Base-by-base conservation (phyloP, 1,140 invertebrate species). In the Lasioglossum albipes region DNA sequence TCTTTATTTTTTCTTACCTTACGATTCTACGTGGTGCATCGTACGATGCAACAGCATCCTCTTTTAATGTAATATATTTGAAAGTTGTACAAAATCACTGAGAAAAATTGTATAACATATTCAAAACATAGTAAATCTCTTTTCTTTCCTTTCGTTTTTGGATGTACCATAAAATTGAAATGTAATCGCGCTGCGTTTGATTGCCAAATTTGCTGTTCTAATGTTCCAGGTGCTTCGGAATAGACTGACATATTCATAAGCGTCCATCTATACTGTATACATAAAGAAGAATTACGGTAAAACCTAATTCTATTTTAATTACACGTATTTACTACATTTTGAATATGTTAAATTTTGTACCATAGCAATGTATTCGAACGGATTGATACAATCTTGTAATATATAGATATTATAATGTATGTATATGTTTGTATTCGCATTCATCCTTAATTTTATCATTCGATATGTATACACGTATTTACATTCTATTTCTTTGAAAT, bases 321-420 rank as follows among this genome's bases (percentile, higher is more conserved):
- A n/a, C n/a, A n/a, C n/a, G n/a, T n/a, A n/a, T 81, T 74, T 69
- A 52, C 64, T 81, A 84, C 74, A 75, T 36, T 67, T 81, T 74
- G 59, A 65, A 84, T 75, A 80, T 67, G 49, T 52, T 79, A 27
- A 66, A 72, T 80, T 79, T 80, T 80, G 65, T 80, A 80, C 20
- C n/a, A 80, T 68, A 80, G n/a, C 12, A n/a, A 67, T 65, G 12
- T 49, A 73, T 54, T 36, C 31, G 41, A 80, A n/a, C 16, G 57
- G 41, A 57, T 79, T 49, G 16, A 41, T 67, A 57, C 7, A 68
- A 27, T 27, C 59, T 36, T 52, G 78, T 69, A 71, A 68, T 57
- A 68, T 57, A 65, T 77, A 84, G 73, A 18, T 42, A 20, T 72
- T 78, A 83, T 20, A 83, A 79, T 81, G 66, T 76, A 80, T 65